phyloP scores from a whole-genome alignment of 35 echinoderm and acorn worm species.

The Amphiura filiformis region DNA sequence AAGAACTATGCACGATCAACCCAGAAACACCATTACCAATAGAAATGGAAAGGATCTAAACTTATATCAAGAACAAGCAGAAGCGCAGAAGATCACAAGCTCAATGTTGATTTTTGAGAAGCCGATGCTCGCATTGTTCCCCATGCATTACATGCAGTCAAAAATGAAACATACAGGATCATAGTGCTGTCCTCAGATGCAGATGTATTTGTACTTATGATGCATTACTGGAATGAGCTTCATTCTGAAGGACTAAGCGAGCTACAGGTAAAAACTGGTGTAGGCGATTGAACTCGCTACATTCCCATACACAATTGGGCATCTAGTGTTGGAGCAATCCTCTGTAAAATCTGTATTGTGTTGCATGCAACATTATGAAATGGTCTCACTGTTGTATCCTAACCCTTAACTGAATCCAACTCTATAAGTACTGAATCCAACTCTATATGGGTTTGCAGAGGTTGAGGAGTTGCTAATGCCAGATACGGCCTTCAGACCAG shows the following conservation, averaged over 20 bases:
- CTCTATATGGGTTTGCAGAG: too few species aligned
- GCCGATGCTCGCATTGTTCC: conserved; percentile 14
- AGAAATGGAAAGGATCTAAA: neutral
- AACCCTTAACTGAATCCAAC: too few species aligned
- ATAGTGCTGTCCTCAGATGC: conserved; percentile 20
- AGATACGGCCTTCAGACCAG: too few species aligned
- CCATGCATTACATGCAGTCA: conserved; percentile 30
- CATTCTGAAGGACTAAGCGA: neutral
- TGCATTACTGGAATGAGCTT: conserved; percentile 21
- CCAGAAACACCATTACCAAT: neutral
- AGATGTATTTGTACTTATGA: conserved; percentile 18
- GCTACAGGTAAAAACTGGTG: conserved; percentile 19
- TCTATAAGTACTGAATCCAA: too few species aligned
- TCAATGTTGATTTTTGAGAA: neutral
- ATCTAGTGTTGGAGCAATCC: neutral
- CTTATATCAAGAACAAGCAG: neutral
- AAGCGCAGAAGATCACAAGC: neutral
- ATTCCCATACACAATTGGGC: conserved; percentile 33
- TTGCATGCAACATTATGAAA: too few species aligned
- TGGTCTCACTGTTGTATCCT: too few species aligned
- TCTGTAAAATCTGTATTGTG: neutral
- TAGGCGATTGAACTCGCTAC: conserved; percentile 20
- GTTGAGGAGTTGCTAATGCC: too few species aligned
- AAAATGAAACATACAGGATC: neutral
- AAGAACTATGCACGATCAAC: neutral